These are phyloP conservation scores for Sapajus apella DNA, from an alignment of 2,113 vertebrate species.

Conservation along the genomic window DNA sequence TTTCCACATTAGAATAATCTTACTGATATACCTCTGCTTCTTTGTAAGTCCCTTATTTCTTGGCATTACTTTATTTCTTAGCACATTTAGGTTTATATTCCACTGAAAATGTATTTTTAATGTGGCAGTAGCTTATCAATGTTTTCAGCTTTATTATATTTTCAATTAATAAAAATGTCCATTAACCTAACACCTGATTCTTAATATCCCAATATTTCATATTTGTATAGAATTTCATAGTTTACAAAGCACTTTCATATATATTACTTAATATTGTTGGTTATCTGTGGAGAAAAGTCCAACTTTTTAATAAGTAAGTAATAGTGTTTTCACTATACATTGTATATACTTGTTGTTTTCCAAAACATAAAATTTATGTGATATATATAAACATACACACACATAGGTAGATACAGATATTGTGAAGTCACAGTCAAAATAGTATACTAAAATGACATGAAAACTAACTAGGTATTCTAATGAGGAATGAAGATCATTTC, in stretches of 20 bases:
- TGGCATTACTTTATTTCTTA: slow-evolving; percentile 39
- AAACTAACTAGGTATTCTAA: slow-evolving; percentile 1
- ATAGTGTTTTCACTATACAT: neutral
- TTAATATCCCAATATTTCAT: slow-evolving; percentile 42
- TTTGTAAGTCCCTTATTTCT: neutral
- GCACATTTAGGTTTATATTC: slow-evolving; percentile 3
- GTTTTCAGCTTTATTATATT: slow-evolving; percentile 41
- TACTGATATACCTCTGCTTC: neutral
- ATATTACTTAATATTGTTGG: slow-evolving; percentile 23
- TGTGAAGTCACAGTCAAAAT: neutral
- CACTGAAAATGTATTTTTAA: slow-evolving; percentile 42
- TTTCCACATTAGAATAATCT: neutral
- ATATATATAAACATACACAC: neutral
- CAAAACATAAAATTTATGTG: neutral
- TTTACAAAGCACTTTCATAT: slow-evolving; percentile 42
- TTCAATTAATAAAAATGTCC: slow-evolving; percentile 9
- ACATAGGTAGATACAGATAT: neutral
- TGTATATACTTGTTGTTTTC: slow-evolving; percentile 17
- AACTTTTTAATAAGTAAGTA: slow-evolving; percentile 40
- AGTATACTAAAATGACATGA: neutral
- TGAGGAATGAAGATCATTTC: neutral
- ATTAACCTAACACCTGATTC: neutral
- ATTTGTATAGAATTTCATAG: slow-evolving; percentile 39
- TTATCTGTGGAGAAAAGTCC: slow-evolving; percentile 24
- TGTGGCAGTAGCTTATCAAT: neutral